Conservation (phyloP, 92 coral and sea anemone species). For the Epizoanthus stellaris region DNA sequence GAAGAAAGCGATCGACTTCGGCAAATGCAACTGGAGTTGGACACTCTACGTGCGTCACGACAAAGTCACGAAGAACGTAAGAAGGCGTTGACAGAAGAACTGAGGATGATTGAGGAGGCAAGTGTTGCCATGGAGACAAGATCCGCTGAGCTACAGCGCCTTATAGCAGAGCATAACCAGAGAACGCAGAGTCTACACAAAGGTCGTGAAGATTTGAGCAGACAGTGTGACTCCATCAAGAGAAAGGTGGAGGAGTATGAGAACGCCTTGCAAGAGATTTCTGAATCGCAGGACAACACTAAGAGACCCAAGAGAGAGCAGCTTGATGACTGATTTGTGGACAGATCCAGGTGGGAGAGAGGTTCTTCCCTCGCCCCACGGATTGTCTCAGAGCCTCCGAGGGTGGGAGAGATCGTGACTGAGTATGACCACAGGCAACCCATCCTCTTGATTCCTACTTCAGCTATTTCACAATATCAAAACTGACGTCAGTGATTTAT, state of each 20-base stretch:
- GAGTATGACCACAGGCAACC: no score
- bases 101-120: slow-evolving; percentile 23
- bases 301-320: slow-evolving; percentile 35
- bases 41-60: background rate
- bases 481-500: no score
- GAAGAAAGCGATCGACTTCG: slow-evolving; percentile 25
- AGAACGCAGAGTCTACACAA: slow-evolving; percentile 10
- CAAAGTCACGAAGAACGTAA: slow-evolving; percentile 4
- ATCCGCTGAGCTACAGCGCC: slow-evolving; percentile 16
- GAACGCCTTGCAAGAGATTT: slow-evolving; percentile 22
- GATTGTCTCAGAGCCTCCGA: no score
- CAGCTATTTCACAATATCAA: no score
- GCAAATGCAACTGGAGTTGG: slow-evolving; percentile 6
- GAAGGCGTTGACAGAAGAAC: slow-evolving; percentile 21
- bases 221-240: slow-evolving; percentile 22
- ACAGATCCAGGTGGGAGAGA: background rate
- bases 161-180: slow-evolving; percentile 19
- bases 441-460: no score
- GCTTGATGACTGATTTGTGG: background rate
- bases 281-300: background rate
- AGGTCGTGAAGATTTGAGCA: slow-evolving; percentile 19
- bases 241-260: slow-evolving; percentile 42
- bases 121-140: slow-evolving; percentile 41
- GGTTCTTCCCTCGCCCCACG: no score
- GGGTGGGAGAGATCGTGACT: no score